Conservation (phyloP, 2,797 vertebrate species). For the Catostomus latipinnis region DNA sequence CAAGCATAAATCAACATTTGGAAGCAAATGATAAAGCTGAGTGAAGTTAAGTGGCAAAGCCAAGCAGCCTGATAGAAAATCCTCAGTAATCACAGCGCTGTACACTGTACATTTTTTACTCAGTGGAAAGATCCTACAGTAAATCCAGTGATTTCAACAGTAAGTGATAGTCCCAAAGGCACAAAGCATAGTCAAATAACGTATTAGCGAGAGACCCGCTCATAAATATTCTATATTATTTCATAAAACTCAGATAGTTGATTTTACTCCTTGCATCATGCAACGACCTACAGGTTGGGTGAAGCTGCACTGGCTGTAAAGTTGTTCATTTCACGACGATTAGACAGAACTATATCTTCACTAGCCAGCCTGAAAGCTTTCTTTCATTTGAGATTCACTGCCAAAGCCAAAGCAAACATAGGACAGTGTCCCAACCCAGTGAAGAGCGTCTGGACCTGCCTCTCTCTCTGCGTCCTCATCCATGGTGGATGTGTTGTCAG, state of each 20-base stretch:
- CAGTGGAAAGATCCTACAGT: not conserved
- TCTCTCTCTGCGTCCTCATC: conserved; percentile 37
- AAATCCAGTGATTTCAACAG: conserved; percentile 11
- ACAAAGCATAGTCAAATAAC: conserved; percentile 58
- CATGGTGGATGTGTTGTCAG: conserved; percentile 16
- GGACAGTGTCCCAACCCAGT: conserved; percentile 11
- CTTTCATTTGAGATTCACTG: conserved; percentile 64
- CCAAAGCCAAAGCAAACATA: conserved; percentile 57
- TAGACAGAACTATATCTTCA: conserved; percentile 63
- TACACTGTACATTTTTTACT: not conserved
- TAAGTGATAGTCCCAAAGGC: conserved; percentile 54
- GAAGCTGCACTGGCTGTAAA: conserved; percentile 18
- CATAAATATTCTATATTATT: conserved; percentile 65
- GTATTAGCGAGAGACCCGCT: conserved; percentile 22
- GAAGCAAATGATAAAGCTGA: not conserved
- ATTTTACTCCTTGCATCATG: conserved; percentile 55
- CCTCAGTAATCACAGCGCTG: not conserved
- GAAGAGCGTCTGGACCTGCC: conserved; percentile 5
- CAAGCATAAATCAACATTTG: conserved; percentile 5
- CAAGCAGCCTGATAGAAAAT: not conserved
- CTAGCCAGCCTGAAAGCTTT: conserved; percentile 66
- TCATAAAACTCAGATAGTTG: conserved; percentile 52
- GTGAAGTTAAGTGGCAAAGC: not conserved
- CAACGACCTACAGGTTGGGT: not conserved
- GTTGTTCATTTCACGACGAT: conserved; percentile 57